Evolutionary conservation across 2,113 vertebrate genomes (phyloP), one percentile per base, ranked within the genome.

Genomic region (Neoarius graeffei): DNA sequence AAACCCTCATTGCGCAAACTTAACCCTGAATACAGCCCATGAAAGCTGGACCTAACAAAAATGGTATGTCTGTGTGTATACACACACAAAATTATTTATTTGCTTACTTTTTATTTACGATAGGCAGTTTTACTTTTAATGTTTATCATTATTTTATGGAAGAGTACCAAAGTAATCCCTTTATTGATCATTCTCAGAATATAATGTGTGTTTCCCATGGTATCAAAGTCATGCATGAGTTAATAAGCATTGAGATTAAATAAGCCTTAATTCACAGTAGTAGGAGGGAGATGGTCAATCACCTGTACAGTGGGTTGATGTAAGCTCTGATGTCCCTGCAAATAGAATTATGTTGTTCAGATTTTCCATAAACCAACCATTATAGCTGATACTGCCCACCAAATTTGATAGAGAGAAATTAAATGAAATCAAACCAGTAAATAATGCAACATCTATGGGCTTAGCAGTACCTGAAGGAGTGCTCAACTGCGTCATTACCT

Each of bases 401-500:
- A 54, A 77, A 74, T 74, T 74, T 23, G 42, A 74, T 74, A 48
- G 23, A 77, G 20, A n/a, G n/a, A 52, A 77, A 77, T 77, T 13
- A 54, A n/a, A 77, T 77, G 74, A 77, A 52, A 25, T 52, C n/a
- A 54, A n/a, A n/a, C 48, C 48, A 54, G 48, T 54, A 77, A 77
- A 77, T 54, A 77, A 77, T 77, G 74, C 48, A 77, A n/a, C 74
- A 14, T 59, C 19, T 48, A 71, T 67, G 50, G 54, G 20, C 71
- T 83, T 67, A 42, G 79, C 80, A 73, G n/a, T 64, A 76, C 64
- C n/a, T 79, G 14, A 54, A 57, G 71, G 81, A 62, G 23, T 85
- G 76, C 57, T 23, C 80, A 54, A 23, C 27, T 57, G 62, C 62
- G 20, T 90, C 89, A 86, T 66, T 77, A 27, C 52, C 60, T 57